phyloP scores from a whole-genome alignment of 1,140 invertebrate species.

The Meloidogyne hapla region DNA sequence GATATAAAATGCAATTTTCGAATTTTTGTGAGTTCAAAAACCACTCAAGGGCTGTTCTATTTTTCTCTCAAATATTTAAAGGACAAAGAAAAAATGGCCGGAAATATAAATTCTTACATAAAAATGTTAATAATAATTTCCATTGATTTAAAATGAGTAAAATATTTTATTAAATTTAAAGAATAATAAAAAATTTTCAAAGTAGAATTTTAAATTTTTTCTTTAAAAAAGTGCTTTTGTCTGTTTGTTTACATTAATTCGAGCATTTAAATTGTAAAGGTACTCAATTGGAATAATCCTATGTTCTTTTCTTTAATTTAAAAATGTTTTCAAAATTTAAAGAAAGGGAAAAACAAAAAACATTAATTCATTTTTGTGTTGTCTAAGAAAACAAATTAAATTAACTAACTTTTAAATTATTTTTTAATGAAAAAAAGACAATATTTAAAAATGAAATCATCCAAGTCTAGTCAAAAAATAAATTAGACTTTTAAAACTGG shows the following conservation, averaged over 20 bases:
- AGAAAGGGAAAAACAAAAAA: not conserved
- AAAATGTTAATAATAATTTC: too few species aligned
- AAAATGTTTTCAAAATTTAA: not conserved
- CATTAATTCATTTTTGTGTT: not conserved
- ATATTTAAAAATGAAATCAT: not conserved
- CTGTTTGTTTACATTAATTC: not conserved
- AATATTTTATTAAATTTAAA: not conserved
- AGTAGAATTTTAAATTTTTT: not conserved
- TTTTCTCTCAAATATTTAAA: not conserved
- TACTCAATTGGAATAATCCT: not conserved
- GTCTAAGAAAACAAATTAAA: not conserved
- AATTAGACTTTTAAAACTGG: not conserved
- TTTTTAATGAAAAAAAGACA: not conserved
- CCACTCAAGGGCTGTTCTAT: not conserved
- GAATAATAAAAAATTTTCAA: not conserved
- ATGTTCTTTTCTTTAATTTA: not conserved
- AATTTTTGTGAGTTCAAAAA: slow-evolving; percentile 4
- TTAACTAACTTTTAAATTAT: not conserved
- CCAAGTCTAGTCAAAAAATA: not conserved
- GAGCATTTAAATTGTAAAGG: not conserved
- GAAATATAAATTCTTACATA: not conserved
- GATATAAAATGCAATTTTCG: not conserved
- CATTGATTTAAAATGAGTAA: not conserved
- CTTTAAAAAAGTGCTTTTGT: too few species aligned
- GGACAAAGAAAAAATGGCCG: not conserved